Percentiles rank a stretch among this genome's conserved stretches.
phyloP scores from a whole-genome alignment of 2,113 vertebrate genomes.

The Phylloscopus whistleri region DNA sequence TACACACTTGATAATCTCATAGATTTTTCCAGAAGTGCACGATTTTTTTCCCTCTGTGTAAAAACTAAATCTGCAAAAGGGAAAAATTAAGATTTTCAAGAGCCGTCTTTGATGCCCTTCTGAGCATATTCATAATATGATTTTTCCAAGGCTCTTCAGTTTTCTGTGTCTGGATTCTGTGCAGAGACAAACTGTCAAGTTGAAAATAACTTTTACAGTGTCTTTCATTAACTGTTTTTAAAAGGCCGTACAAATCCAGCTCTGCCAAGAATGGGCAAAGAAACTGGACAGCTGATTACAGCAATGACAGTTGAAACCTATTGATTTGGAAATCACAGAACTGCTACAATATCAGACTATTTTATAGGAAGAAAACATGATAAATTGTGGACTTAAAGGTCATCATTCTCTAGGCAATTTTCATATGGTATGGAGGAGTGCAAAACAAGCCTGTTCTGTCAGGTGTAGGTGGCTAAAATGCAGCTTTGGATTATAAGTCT shows the following conservation, averaged over 20 bases:
- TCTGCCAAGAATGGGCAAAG: neutral
- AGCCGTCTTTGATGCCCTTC: neutral
- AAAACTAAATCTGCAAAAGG: neutral
- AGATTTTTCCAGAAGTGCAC: neutral
- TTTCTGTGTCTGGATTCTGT: neutral
- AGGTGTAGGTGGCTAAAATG: neutral
- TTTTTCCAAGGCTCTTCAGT: neutral
- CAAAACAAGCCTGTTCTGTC: neutral
- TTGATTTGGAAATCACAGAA: neutral
- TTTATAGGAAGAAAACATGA: neutral
- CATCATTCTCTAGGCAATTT: neutral
- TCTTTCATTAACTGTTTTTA: neutral
- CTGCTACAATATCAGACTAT: neutral
- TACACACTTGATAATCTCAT: neutral
- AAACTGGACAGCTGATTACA: neutral
- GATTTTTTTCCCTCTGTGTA: neutral
- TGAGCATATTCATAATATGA: neutral
- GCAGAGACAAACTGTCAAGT: neutral
- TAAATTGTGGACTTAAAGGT: neutral
- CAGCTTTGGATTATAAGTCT: neutral
- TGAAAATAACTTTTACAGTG: neutral
- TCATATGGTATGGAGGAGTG: neutral
- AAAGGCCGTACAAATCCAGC: neutral
- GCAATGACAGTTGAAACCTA: neutral
- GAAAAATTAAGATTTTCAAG: neutral